phyloP scores from a whole-genome alignment of 2,888 invertebrate genomes.

The Thecophora atra region DNA sequence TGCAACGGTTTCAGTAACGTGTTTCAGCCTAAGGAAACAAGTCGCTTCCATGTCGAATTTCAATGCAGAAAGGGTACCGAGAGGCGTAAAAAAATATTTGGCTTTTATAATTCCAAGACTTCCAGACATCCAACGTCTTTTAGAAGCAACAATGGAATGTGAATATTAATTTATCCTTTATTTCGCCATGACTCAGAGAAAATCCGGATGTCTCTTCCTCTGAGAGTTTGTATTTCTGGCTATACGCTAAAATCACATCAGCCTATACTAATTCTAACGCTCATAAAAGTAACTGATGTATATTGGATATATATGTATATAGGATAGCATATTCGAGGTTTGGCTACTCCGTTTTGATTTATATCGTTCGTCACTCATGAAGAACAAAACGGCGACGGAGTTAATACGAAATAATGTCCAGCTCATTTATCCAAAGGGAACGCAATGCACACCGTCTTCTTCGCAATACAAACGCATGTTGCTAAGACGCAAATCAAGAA shows the following conservation, averaged over 20 bases:
- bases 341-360: too few relatives aligned
- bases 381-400: neutral
- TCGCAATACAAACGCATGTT: neutral
- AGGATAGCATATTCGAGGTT: too few relatives aligned
- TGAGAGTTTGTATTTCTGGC: too few relatives aligned
- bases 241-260: too few relatives aligned
- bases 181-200: neutral
- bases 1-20: neutral
- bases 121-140: neutral
- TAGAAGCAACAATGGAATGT: neutral
- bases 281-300: too few relatives aligned
- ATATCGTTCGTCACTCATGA: neutral
- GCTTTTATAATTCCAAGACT: neutral
- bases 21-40: neutral
- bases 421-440: neutral
- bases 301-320: too few relatives aligned
- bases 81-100: neutral
- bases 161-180: neutral
- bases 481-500: neutral
- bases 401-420: conserved; percentile 5
- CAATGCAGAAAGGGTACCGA: neutral
- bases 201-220: too few relatives aligned
- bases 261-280: too few relatives aligned
- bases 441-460: neutral
- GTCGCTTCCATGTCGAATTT: neutral